These are phyloP conservation scores for Pholis gunnellus DNA, from an alignment of 2,113 vertebrate species.

Conservation along the genomic window DNA sequence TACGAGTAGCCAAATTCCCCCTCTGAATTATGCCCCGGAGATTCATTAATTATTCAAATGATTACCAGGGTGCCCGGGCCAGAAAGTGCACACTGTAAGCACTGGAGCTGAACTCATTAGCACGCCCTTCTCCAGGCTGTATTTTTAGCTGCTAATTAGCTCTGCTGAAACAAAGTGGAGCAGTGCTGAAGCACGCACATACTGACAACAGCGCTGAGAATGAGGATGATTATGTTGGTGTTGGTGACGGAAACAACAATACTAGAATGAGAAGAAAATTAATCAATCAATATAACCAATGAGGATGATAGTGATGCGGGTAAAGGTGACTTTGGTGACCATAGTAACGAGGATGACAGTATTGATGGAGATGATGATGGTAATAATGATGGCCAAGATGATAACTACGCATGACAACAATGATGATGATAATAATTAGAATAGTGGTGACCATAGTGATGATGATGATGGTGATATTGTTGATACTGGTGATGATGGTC, in stretches of 20 bases:
- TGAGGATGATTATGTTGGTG: background rate
- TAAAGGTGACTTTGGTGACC: background rate
- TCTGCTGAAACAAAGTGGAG: conserved; percentile 52
- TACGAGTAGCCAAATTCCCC: conserved; percentile 43
- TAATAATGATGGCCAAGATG: too few relatives aligned
- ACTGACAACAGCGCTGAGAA: conserved; percentile 18
- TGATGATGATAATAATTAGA: background rate
- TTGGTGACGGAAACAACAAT: background rate
- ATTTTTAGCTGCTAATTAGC: conserved; percentile 73
- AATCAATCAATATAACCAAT: background rate
- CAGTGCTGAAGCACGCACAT: conserved; percentile 55
- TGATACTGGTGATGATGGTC: background rate
- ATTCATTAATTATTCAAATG: conserved; percentile 75
- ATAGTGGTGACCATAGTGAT: background rate
- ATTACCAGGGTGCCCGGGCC: conserved; percentile 61
- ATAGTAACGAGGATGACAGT: background rate
- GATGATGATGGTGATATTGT: background rate
- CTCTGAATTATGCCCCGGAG: conserved; percentile 53
- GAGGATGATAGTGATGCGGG: background rate
- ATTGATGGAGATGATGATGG: background rate
- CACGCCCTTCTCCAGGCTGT: conserved; percentile 60
- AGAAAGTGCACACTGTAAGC: conserved; percentile 63
- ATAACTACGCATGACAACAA: background rate
- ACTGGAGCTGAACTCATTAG: conserved; percentile 71
- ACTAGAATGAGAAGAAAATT: background rate